Percentiles rank a stretch among this genome's conserved stretches.
These are phyloP conservation scores for Aphyosemion australe DNA, from an alignment of 2,113 vertebrate genomes.

Conservation along the genomic window DNA sequence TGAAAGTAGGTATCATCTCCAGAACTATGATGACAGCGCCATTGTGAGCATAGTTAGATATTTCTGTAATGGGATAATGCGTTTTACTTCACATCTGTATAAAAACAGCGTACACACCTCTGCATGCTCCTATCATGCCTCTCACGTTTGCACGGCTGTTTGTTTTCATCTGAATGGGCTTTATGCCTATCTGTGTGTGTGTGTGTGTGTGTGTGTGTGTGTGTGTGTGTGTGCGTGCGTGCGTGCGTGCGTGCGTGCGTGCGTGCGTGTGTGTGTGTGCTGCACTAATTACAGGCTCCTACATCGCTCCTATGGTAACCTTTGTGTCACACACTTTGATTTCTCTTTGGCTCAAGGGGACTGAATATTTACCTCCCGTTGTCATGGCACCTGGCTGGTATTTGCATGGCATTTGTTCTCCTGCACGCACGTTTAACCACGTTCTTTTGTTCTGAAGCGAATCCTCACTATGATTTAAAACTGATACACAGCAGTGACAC, in stretches of 20 bases:
- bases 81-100: too few relatives aligned
- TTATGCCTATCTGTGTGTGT: not conserved
- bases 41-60: too few relatives aligned
- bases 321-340: slow-evolving; percentile 55
- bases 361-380: slow-evolving; percentile 34
- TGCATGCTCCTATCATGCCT: slow-evolving; percentile 12
- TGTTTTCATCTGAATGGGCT: not conserved
- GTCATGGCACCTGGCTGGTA: slow-evolving; percentile 24
- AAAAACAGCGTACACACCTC: slow-evolving; percentile 1
- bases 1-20: slow-evolving; percentile 84
- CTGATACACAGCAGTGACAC: not conserved
- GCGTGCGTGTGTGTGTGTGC: slow-evolving; percentile 6
- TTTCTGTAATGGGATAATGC: too few relatives aligned
- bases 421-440: slow-evolving; percentile 31
- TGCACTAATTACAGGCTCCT: slow-evolving; percentile 50
- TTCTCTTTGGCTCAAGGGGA: slow-evolving; percentile 17
- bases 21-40: too few relatives aligned
- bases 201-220: slow-evolving; percentile 31
- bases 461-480: not conserved
- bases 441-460: not conserved
- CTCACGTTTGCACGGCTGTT: slow-evolving; percentile 3
- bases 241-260: slow-evolving; percentile 29
- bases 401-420: slow-evolving; percentile 41
- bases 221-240: not conserved
- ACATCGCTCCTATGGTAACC: slow-evolving; percentile 61